phyloP scores from a whole-genome alignment of 2,113 vertebrate genomes.

The Rhinolophus sinicus region DNA sequence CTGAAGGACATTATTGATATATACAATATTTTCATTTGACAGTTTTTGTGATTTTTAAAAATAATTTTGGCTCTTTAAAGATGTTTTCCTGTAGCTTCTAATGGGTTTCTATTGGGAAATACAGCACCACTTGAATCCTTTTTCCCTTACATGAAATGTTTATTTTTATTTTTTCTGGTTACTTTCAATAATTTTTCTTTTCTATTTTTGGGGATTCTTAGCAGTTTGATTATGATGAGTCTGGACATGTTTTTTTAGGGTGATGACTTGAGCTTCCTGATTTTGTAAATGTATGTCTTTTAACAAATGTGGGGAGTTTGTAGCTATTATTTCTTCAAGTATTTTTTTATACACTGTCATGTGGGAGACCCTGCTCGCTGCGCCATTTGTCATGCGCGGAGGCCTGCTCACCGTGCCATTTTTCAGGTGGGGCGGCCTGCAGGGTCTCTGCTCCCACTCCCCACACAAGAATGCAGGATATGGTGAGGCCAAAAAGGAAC shows the following conservation, averaged over 20 bases:
- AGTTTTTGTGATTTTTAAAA: not conserved
- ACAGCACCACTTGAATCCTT: no score
- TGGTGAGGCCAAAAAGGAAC: no score
- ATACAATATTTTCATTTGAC: not conserved
- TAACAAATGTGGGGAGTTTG: not conserved
- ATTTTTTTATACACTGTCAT: not conserved
- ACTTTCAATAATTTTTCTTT: not conserved
- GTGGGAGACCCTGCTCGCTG: no score
- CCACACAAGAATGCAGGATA: no score
- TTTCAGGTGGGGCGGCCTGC: no score
- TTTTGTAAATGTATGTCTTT: not conserved
- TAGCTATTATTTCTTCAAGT: not conserved
- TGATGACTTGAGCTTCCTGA: no score
- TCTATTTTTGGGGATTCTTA: not conserved
- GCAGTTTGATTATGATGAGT: no score
- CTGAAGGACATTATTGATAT: not conserved
- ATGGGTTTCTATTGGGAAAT: not conserved
- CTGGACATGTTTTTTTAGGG: no score
- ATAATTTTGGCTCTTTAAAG: not conserved
- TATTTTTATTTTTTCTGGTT: not conserved
- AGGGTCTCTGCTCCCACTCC: no score
- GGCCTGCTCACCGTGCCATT: no score
- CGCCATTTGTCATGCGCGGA: no score
- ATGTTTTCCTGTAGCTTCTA: not conserved
- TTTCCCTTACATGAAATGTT: not conserved